A percentile compares a stretch with the other conserved stretches of the same genome.
These are phyloP conservation scores for Lasioglossum calceatum DNA, from an alignment of 2,888 invertebrate genomes.

Conservation along the genomic window DNA sequence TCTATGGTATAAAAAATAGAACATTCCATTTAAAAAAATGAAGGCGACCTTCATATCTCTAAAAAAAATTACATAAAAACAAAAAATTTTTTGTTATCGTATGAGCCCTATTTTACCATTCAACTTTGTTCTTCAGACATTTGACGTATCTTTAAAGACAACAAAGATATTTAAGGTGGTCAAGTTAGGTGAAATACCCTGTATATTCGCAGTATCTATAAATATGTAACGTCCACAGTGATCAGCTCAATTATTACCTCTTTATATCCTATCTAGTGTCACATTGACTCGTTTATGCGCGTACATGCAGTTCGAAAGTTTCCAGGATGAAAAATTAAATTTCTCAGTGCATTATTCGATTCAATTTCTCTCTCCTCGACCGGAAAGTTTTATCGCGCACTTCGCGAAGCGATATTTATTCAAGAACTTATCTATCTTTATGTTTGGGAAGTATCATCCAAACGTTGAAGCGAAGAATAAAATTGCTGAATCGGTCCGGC, in stretches of 20 bases:
- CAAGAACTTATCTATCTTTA: neutral
- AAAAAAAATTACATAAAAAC: too few relatives aligned
- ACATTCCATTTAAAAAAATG: too few relatives aligned
- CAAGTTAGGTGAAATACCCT: too few relatives aligned
- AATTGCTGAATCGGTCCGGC: neutral
- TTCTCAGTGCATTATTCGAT: neutral
- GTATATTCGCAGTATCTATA: too few relatives aligned
- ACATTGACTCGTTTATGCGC: neutral
- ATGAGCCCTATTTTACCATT: too few relatives aligned
- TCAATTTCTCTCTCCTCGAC: neutral
- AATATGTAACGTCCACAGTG: too few relatives aligned
- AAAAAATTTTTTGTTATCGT: too few relatives aligned
- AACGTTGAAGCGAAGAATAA: neutral
- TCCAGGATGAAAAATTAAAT: neutral
- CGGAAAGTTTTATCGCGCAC: neutral
- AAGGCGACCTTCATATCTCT: too few relatives aligned
- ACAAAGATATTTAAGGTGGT: too few relatives aligned
- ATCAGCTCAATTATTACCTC: neutral
- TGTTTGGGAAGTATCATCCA: neutral
- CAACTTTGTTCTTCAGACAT: too few relatives aligned
- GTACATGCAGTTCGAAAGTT: neutral
- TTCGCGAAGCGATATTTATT: neutral
- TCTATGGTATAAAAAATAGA: too few relatives aligned
- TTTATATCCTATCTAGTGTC: neutral
- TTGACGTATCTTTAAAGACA: too few relatives aligned